phyloP scores from a whole-genome alignment of 2,888 invertebrate genomes.

The Lasius fuliginosus region DNA sequence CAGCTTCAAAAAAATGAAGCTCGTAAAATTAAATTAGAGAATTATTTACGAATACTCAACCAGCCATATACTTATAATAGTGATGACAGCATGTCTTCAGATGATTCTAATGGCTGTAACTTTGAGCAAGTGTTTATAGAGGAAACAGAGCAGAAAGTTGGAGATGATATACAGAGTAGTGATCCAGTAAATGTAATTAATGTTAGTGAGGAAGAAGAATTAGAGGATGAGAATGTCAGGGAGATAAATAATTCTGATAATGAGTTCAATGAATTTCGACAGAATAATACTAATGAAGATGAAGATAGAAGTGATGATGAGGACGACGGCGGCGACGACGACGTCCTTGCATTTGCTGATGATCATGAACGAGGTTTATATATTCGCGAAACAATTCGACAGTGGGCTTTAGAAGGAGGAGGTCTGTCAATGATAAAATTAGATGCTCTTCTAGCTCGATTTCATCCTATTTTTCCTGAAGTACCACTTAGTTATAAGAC shows the following conservation, averaged over 20 bases:
- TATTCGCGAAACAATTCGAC: background rate
- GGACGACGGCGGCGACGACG: background rate
- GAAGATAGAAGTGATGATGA: background rate
- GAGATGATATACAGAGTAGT: too few species aligned
- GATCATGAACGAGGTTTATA: background rate
- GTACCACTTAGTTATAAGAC: background rate
- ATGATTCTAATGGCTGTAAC: too few species aligned
- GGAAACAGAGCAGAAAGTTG: too few species aligned
- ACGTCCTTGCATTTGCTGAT: background rate
- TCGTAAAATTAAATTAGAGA: background rate
- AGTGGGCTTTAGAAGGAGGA: constrained; percentile 5
- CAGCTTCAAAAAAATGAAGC: background rate
- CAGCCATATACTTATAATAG: background rate
- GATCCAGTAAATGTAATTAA: too few species aligned
- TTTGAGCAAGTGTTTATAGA: too few species aligned
- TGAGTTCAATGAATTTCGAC: background rate
- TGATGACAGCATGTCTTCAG: background rate
- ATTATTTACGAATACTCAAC: constrained; percentile 10
- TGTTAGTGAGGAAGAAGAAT: too few species aligned
- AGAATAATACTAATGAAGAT: background rate
- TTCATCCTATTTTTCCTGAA: background rate
- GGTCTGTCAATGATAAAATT: background rate
- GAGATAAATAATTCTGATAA: background rate
- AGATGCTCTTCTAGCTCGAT: background rate
- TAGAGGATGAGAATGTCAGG: background rate